phyloP scores from a whole-genome alignment of 2,888 invertebrate genomes.

The Microplitis deprimator region DNA sequence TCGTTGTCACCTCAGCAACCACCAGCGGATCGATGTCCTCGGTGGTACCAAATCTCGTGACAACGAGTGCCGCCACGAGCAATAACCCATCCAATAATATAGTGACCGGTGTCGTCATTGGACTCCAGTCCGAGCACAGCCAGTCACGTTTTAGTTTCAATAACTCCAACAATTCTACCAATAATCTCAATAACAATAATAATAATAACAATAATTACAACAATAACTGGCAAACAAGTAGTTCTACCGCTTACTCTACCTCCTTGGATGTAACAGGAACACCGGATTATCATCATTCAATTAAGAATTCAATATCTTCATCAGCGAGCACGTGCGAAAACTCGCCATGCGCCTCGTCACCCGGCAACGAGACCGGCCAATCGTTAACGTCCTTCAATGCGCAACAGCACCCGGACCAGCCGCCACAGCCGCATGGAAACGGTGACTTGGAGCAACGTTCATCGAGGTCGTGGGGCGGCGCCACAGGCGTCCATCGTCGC shows the following conservation, averaged over 20 bases:
- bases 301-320: slow-evolving; percentile 6
- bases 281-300: slow-evolving; percentile 12
- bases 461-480: slow-evolving; percentile 35
- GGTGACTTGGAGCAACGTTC: slow-evolving; percentile 21
- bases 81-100: slow-evolving; percentile 32
- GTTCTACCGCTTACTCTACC: not conserved
- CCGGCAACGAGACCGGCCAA: slow-evolving; percentile 42
- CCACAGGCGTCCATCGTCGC: slow-evolving; percentile 40
- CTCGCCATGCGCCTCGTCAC: slow-evolving; percentile 36
- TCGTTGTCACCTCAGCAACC: slow-evolving; percentile 35
- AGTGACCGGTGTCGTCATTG: slow-evolving; percentile 7
- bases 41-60: slow-evolving; percentile 30
- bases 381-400: slow-evolving; percentile 20
- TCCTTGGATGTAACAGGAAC: slow-evolving; percentile 4
- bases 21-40: slow-evolving; percentile 30
- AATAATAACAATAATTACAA: slow-evolving; percentile 7
- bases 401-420: slow-evolving; percentile 25
- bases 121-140: slow-evolving; percentile 7
- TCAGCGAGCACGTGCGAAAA: slow-evolving; percentile 42
- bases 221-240: slow-evolving; percentile 8
- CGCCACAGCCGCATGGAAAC: slow-evolving; percentile 26
- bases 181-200: slow-evolving; percentile 10
- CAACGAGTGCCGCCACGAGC: slow-evolving; percentile 26
- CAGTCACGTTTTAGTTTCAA: slow-evolving; percentile 25
- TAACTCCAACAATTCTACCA: slow-evolving; percentile 32